Percentiles rank a stretch among this genome's conserved stretches.
Evolutionary conservation across 2,113 vertebrate species (phyloP).

Genomic region (Heterotilapia buettikoferi): DNA sequence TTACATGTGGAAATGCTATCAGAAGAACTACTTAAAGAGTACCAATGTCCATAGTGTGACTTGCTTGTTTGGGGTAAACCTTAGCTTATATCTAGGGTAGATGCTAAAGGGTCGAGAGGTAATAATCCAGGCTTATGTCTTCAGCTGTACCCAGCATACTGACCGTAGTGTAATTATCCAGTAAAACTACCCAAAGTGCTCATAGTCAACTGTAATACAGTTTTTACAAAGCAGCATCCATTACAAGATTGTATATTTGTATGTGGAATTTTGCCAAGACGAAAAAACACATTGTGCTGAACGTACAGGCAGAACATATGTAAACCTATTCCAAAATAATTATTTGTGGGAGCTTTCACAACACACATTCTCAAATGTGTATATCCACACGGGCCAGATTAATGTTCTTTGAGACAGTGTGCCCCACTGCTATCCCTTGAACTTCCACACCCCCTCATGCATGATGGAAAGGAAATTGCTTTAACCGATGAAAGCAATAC

Average conservation of each 20-base stretch:
- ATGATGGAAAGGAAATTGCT: slow-evolving; percentile 50
- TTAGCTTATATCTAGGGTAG: background rate
- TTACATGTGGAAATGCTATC: background rate
- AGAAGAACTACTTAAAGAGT: background rate
- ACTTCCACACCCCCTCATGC: background rate
- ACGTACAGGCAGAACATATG: background rate
- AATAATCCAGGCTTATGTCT: background rate
- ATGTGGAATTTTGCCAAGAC: background rate
- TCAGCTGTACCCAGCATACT: background rate
- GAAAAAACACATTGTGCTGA: background rate
- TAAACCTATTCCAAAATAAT: background rate
- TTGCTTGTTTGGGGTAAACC: background rate
- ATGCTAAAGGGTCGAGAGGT: background rate
- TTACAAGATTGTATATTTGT: background rate
- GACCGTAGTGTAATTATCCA: background rate
- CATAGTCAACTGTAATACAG: background rate
- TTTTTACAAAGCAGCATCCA: background rate
- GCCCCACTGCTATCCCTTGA: background rate
- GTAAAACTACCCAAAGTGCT: background rate
- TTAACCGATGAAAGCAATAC: slow-evolving; percentile 73
- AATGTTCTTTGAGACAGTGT: background rate
- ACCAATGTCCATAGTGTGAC: background rate
- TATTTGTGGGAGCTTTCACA: background rate
- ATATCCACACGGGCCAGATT: background rate
- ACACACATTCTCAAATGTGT: background rate